phyloP scores from a whole-genome alignment of 1,140 invertebrate species.

The Heliothis subflexa region DNA sequence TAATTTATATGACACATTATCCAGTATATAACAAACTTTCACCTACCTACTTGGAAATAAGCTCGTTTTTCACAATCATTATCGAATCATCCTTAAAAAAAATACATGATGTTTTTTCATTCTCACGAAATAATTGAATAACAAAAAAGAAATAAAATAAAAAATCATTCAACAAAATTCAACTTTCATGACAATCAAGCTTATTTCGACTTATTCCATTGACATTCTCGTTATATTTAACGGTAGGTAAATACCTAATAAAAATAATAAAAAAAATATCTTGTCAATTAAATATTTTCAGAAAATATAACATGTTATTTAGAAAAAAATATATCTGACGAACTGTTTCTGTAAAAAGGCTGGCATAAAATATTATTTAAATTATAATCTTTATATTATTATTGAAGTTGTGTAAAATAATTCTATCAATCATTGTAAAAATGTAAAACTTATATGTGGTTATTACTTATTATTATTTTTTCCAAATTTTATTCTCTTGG shows the following conservation, averaged over 20 bases:
- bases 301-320: slow-evolving; percentile 11
- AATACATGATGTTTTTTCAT: no score
- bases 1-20: slow-evolving; percentile 37
- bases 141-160: background rate
- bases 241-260: slow-evolving; percentile 22
- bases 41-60: slow-evolving; percentile 25
- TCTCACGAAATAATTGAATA: no score
- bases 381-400: slow-evolving; percentile 1
- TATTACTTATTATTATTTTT: background rate
- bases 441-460: background rate
- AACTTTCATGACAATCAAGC: slow-evolving; percentile 35
- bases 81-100: no score
- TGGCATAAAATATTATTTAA: slow-evolving; percentile 12
- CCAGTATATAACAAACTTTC: slow-evolving; percentile 25
- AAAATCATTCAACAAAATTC: background rate
- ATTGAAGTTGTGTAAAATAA: slow-evolving; percentile 1
- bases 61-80: slow-evolving; percentile 35
- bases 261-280: slow-evolving; percentile 40
- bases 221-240: slow-evolving; percentile 38
- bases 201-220: slow-evolving; percentile 36
- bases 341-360: slow-evolving; percentile 38
- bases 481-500: slow-evolving; percentile 35
- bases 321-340: background rate
- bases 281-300: slow-evolving; percentile 46
- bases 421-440: background rate